phyloP scores from a whole-genome alignment of 1,140 invertebrate species.

The Bombyx mori region ASM3026992v2 NC_085135.1:9870501-9871000 shows the following conservation, averaged over 20 bases:
- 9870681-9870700: neutral
- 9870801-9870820: constrained; percentile 12
- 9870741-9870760: constrained; percentile 15
- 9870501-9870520: constrained; percentile 11
- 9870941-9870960: neutral
- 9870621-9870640: constrained; percentile 14
- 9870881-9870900: constrained; percentile 8
- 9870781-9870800: constrained; percentile 17
- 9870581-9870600: no score
- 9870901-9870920: constrained; percentile 1
- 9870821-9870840: constrained; percentile 14
- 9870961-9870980: neutral
- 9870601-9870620: constrained; percentile 7
- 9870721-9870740: constrained; percentile 4
- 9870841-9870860: constrained; percentile 3
- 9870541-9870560: no score
- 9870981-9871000: neutral
- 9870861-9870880: constrained; percentile 10
- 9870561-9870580: no score
- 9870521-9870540: constrained; percentile 9
- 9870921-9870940: neutral
- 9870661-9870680: neutral
- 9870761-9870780: constrained; percentile 18
- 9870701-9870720: neutral
- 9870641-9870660: constrained; percentile 8